Conservation (phyloP, 2,113 vertebrate species). For the Tragelaphus imberbis region DNA sequence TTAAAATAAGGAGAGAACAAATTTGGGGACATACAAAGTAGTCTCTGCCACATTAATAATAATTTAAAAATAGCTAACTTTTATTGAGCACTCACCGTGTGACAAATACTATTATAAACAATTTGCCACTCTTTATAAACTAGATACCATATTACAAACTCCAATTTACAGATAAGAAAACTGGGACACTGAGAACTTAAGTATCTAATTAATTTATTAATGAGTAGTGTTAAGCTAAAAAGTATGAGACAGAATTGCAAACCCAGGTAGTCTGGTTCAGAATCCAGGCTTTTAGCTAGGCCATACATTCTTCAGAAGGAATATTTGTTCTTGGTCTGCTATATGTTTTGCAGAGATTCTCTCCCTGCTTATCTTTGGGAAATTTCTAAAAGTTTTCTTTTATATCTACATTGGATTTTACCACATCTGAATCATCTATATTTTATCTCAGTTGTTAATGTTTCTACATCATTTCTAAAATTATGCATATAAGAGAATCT, state of each 20-base stretch:
- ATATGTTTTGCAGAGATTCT: background rate
- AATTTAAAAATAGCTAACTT: slow-evolving; percentile 2
- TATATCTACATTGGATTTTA: background rate
- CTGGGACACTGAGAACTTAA: background rate
- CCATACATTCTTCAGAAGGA: background rate
- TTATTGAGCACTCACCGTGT: background rate
- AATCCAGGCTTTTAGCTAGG: background rate
- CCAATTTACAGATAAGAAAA: slow-evolving; percentile 21
- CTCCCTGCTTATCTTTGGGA: background rate
- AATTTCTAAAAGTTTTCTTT: slow-evolving; percentile 24
- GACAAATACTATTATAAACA: background rate
- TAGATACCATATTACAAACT: background rate
- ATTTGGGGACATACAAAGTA: background rate
- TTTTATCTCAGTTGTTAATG: background rate
- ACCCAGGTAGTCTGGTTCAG: background rate
- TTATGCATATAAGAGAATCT: background rate
- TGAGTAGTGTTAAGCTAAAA: background rate
- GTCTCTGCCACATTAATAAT: background rate
- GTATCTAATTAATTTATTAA: background rate
- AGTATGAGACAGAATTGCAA: background rate
- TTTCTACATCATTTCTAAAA: slow-evolving; percentile 26
- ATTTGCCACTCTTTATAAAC: background rate
- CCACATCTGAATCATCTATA: background rate
- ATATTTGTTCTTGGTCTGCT: background rate
- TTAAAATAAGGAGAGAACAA: background rate